These are phyloP conservation scores for Leuciscus idus DNA, from an alignment of 2,113 vertebrate species.

Conservation along the genomic window DNA sequence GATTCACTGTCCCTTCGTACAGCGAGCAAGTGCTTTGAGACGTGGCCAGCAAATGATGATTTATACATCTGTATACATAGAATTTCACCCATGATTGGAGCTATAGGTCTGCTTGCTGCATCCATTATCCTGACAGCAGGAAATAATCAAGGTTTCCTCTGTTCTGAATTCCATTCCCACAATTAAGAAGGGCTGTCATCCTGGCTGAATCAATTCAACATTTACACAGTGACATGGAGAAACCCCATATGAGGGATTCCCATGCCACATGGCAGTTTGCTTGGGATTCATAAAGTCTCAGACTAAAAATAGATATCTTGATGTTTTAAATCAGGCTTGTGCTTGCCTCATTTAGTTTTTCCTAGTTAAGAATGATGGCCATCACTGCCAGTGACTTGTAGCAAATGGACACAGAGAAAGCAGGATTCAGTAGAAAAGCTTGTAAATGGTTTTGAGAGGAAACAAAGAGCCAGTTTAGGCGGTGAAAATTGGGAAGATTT, in stretches of 20 bases:
- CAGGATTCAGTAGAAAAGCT: constrained; percentile 15
- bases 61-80: constrained; percentile 59
- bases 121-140: constrained; percentile 54
- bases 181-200: constrained; percentile 45
- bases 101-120: constrained; percentile 46
- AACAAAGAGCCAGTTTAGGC: constrained; percentile 65
- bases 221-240: background rate
- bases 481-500: constrained; percentile 56
- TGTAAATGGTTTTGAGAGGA: constrained; percentile 26
- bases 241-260: constrained; percentile 25
- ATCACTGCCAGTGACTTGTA: background rate
- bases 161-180: constrained; percentile 51
- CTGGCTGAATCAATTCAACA: constrained; percentile 19
- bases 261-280: background rate
- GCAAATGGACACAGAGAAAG: constrained; percentile 1
- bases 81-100: constrained; percentile 50
- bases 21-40: background rate
- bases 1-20: constrained; percentile 33
- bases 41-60: constrained; percentile 54
- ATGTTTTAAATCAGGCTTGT: background rate
- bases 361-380: constrained; percentile 15
- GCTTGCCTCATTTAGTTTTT: background rate
- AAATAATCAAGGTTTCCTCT: constrained; percentile 57
- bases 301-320: background rate
- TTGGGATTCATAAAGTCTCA: background rate